Evolutionary conservation across 2,797 vertebrate genomes (phyloP), one percentile per base, ranked within the genome.

Genomic region (Sus cebifrons): DNA sequence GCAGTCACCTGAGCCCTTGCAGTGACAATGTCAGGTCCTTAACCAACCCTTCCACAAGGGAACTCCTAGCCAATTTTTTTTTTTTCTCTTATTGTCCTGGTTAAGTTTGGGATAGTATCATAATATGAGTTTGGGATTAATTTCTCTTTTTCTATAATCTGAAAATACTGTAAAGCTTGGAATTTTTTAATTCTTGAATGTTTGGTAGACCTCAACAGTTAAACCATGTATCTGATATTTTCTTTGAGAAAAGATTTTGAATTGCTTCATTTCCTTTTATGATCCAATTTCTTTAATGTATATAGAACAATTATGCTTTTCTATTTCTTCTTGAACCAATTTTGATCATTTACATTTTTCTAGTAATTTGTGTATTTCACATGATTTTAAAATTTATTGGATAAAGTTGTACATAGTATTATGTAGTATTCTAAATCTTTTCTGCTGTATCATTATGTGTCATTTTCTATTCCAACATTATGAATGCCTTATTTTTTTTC

Each of bases 191-290:
- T 83, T 16, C 25, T 74, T 60, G 15, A 54, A 29, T 86, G 56
- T 87, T 77, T 78, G 25, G 9, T 91, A 88, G 58, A 64, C 85
- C 36, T 86, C 32, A 85, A 77, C 13, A 83, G 25, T 83, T 74
- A 94, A 89, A 82, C 16, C 86, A 86, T 86, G 29, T 20, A 2
- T 74, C 65, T 91, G 15, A 1, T 94, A 29, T 92, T 56, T 89
- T 89, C 60, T 87, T 87, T 89, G 23, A 92, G 40, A 32, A 60
- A 85, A 92, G 17, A 84, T 79, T 85, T 65, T 94, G 13, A 83
- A 86, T 95, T 87, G 87, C 6, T 71, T 97, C 25, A 91, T 25
- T 89, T 97, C 79, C 65, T 74, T 84, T 68, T 71, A 85, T 84
- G 49, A 54, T 21, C 65, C 44, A 83, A 5, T 65, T 78, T 89